Conservation (phyloP, 2,113 vertebrate genomes). For the Quiscalus mexicanus region DNA sequence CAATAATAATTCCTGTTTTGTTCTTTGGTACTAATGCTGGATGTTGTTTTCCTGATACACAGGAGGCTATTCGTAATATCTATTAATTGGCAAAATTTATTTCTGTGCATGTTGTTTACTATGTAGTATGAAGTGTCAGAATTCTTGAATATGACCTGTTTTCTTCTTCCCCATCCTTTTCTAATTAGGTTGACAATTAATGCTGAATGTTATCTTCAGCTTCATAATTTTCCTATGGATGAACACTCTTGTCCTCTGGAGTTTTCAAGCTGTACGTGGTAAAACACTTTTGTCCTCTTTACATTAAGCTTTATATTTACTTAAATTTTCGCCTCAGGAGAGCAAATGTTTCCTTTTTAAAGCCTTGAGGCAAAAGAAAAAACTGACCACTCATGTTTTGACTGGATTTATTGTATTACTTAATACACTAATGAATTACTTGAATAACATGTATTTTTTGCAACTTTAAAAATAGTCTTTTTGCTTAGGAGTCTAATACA, state of each 20-base stretch:
- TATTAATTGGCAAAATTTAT: not conserved
- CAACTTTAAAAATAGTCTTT: not conserved
- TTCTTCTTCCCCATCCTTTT: conserved; percentile 29
- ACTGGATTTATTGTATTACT: not conserved
- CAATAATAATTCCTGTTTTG: not conserved
- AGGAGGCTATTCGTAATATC: not conserved
- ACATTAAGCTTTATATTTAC: not conserved
- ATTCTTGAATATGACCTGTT: not conserved
- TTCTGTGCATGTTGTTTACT: not conserved
- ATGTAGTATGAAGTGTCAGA: not conserved
- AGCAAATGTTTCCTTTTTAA: not conserved
- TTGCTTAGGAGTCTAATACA: not conserved
- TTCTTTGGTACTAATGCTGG: not conserved
- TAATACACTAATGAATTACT: not conserved
- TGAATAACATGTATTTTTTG: not conserved
- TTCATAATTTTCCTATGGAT: conserved; percentile 99
- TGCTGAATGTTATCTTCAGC: conserved; percentile 98
- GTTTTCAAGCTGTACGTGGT: conserved; percentile 98
- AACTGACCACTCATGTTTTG: not conserved
- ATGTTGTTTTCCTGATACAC: not conserved
- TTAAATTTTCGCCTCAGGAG: not conserved
- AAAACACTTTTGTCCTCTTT: not conserved
- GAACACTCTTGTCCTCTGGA: conserved; percentile 97
- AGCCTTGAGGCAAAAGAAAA: not conserved
- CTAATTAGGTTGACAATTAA: conserved; percentile 95